These are phyloP conservation scores for Frieseomelitta varia DNA, from an alignment of 1,140 invertebrate species.

Conservation along the genomic window DNA sequence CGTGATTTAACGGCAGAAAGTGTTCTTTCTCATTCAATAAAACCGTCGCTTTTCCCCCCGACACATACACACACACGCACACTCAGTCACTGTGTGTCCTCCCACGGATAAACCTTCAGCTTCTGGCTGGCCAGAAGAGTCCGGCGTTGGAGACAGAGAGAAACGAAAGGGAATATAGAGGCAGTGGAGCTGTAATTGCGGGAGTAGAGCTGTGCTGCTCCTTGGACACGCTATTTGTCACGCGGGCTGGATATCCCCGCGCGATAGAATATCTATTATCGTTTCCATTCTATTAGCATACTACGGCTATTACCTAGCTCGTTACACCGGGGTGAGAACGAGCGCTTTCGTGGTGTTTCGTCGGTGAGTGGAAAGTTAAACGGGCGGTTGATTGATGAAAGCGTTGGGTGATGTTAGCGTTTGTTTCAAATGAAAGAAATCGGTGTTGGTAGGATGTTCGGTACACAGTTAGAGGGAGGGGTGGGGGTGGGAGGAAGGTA, in stretches of 20 bases:
- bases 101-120: neutral
- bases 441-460: neutral
- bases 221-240: conserved; percentile 38
- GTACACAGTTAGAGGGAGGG: neutral
- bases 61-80: neutral
- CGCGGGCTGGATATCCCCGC: conserved; percentile 9
- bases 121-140: neutral
- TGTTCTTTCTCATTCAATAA: conserved; percentile 72
- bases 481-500: no score
- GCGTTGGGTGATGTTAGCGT: neutral
- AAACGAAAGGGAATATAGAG: neutral
- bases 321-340: neutral
- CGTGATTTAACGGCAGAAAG: conserved; percentile 72
- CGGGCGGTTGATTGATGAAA: conserved; percentile 16
- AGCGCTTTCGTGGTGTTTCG: neutral
- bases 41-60: conserved; percentile 61
- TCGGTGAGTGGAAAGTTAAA: neutral
- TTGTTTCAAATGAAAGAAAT: neutral
- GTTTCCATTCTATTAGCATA: conserved; percentile 25
- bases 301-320: conserved; percentile 17
- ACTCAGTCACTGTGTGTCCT: conserved; percentile 18
- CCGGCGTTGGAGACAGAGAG: neutral
- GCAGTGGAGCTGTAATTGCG: conserved; percentile 12
- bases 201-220: neutral
- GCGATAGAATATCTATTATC: conserved; percentile 31